Conservation (phyloP, 1,140 invertebrate species). For the Archegozetes longisetosus region DNA sequence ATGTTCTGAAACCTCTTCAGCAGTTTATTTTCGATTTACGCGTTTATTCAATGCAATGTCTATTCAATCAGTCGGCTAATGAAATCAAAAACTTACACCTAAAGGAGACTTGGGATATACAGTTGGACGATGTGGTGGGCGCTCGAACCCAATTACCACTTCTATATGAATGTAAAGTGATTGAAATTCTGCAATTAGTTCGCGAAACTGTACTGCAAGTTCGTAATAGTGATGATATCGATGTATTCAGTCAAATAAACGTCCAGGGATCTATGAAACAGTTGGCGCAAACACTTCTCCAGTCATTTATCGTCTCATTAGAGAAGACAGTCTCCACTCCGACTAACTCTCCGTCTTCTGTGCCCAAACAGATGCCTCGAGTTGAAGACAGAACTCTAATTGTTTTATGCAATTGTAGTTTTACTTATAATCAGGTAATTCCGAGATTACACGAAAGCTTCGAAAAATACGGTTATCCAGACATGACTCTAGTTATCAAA, state of each 20-base stretch:
- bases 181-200: conserved; percentile 64
- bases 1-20: conserved; percentile 60
- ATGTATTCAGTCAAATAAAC: conserved; percentile 26
- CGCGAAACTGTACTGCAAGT: conserved; percentile 60
- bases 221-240: conserved; percentile 13
- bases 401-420: conserved; percentile 74
- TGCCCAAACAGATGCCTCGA: background rate
- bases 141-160: conserved; percentile 70
- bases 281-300: conserved; percentile 48
- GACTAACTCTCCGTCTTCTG: background rate
- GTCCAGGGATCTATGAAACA: conserved; percentile 30
- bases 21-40: conserved; percentile 70
- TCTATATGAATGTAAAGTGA: conserved; percentile 60
- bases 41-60: conserved; percentile 62
- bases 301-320: conserved; percentile 28
- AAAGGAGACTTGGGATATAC: conserved; percentile 73
- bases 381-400: conserved; percentile 58
- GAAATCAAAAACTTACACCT: conserved; percentile 56
- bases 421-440: conserved; percentile 54
- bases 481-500: conserved; percentile 38
- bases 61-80: conserved; percentile 65
- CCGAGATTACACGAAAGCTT: conserved; percentile 45
- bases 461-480: conserved; percentile 49
- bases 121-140: conserved; percentile 58
- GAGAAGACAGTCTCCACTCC: conserved; percentile 16